Percentiles rank a stretch among this genome's conserved stretches.
phyloP scores from a whole-genome alignment of 2,888 invertebrate species.

The Globia sparganii region DNA sequence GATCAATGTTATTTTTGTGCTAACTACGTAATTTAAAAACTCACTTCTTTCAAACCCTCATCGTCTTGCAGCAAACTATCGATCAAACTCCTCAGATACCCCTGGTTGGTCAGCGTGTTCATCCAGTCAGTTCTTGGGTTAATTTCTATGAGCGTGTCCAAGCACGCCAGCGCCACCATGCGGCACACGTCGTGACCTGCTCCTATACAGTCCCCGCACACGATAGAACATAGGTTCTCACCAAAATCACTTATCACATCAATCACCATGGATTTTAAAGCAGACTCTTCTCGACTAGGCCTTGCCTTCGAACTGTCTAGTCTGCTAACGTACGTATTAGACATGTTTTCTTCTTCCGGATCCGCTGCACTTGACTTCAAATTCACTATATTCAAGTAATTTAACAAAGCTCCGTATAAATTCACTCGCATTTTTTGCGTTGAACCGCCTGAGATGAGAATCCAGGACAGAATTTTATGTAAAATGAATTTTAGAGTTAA shows the following conservation, averaged over 20 bases:
- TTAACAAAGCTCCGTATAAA: conserved; percentile 95
- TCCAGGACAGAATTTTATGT: conserved; percentile 95
- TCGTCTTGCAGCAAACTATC: conserved; percentile 95
- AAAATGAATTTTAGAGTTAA: conserved; percentile 93
- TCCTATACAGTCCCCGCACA: conserved; percentile 96
- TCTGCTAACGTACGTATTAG: conserved; percentile 90
- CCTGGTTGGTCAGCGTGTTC: conserved; percentile 85
- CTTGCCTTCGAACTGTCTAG: conserved; percentile 91
- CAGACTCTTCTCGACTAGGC: conserved; percentile 79
- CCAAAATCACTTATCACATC: conserved; percentile 93
- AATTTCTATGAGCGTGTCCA: conserved; percentile 94
- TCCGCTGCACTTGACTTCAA: conserved; percentile 85
- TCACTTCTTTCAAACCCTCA: conserved; percentile 90
- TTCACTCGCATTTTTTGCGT: conserved; percentile 96
- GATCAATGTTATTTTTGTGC: neutral
- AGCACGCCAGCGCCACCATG: conserved; percentile 95
- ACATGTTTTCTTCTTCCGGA: conserved; percentile 84
- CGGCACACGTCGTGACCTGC: conserved; percentile 96
- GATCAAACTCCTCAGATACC: conserved; percentile 95
- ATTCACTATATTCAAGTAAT: conserved; percentile 94
- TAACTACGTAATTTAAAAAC: conserved; percentile 18
- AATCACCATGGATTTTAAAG: conserved; percentile 84
- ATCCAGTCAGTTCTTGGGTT: conserved; percentile 92
- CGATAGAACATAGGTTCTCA: conserved; percentile 93
- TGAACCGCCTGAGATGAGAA: conserved; percentile 94